Conservation (phyloP, 2,113 vertebrate species). For the Platichthys stellatus region DNA sequence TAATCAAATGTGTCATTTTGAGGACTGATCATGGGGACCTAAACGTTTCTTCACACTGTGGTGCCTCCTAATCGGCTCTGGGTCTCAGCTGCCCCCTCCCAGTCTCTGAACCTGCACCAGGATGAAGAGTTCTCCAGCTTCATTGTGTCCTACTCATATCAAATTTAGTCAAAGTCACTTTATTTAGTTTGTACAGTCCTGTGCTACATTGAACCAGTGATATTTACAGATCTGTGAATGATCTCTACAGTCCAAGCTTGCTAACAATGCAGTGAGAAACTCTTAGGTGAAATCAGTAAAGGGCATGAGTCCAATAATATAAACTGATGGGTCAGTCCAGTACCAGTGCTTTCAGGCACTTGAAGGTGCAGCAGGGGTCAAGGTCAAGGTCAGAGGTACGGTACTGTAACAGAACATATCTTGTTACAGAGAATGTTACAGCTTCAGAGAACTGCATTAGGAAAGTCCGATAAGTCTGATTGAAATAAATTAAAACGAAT, state of each 20-base stretch:
- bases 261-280: not conserved
- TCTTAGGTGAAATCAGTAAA: not conserved
- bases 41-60: slow-evolving; percentile 36
- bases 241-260: not conserved
- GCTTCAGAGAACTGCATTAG: not conserved
- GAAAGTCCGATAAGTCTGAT: not conserved
- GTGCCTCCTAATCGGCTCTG: slow-evolving; percentile 52
- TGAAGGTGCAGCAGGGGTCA: too few species aligned
- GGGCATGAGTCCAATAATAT: not conserved
- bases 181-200: not conserved
- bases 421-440: not conserved
- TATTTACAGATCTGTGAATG: not conserved
- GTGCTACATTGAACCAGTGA: not conserved
- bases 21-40: slow-evolving; percentile 20
- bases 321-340: not conserved
- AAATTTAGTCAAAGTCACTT: not conserved
- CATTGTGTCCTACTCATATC: slow-evolving; percentile 1
- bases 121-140: slow-evolving; percentile 22
- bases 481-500: too few species aligned
- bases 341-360: not conserved
- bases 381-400: not conserved
- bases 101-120: slow-evolving; percentile 53
- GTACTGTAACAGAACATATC: not conserved
- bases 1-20: slow-evolving; percentile 22
- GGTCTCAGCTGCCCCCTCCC: slow-evolving; percentile 74